These are phyloP conservation scores for Eubucco bourcierii DNA, from an alignment of 2,113 vertebrate species.

Conservation along the genomic window DNA sequence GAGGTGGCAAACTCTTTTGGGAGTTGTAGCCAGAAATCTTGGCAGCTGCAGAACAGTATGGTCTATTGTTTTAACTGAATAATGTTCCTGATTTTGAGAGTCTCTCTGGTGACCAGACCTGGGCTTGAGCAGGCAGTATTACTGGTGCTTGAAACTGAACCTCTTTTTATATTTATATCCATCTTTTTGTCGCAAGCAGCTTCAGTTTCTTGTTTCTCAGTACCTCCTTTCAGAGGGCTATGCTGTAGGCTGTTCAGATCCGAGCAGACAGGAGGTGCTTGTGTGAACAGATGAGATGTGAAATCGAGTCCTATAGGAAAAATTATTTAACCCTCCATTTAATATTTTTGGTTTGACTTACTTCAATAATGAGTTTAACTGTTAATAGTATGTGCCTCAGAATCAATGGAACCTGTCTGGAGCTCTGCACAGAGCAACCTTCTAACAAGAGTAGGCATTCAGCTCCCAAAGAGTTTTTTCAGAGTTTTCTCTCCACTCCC, in stretches of 20 bases:
- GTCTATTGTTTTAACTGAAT: constrained; percentile 32
- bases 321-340: constrained; percentile 60
- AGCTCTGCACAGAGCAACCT: constrained; percentile 51
- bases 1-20: constrained; percentile 35
- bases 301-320: constrained; percentile 46
- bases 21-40: constrained; percentile 32
- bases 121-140: constrained; percentile 70
- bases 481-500: neutral
- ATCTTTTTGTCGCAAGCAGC: constrained; percentile 61
- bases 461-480: constrained; percentile 44
- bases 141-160: constrained; percentile 75
- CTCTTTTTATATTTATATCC: constrained; percentile 67
- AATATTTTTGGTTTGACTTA: constrained; percentile 65
- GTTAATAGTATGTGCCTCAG: constrained; percentile 63
- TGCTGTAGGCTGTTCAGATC: constrained; percentile 6
- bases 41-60: constrained; percentile 44
- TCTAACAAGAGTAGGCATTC: constrained; percentile 23
- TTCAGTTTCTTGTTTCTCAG: constrained; percentile 68
- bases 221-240: constrained; percentile 57
- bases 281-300: constrained; percentile 61
- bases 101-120: constrained; percentile 40
- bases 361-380: constrained; percentile 55
- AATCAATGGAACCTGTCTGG: constrained; percentile 48
- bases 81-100: constrained; percentile 38
- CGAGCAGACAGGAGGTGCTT: constrained; percentile 43